phyloP scores from a whole-genome alignment of 2,888 invertebrate species.

The Trilocha varians region DNA sequence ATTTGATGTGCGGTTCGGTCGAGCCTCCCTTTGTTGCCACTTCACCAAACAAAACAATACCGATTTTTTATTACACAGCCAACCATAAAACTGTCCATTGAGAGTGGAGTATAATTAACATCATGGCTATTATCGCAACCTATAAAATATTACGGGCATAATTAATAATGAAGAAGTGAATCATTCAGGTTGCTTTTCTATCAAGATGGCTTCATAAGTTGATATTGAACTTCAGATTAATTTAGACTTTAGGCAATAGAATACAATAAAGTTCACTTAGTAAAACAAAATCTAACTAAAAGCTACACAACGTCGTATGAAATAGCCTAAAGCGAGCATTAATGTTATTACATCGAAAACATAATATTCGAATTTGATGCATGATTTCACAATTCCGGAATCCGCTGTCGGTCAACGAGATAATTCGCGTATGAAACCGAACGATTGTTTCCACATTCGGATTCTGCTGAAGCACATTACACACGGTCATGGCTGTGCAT shows the following conservation, averaged over 20 bases:
- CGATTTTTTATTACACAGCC: slow-evolving; percentile 14
- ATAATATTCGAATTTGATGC: slow-evolving; percentile 30
- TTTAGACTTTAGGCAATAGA: too few species aligned
- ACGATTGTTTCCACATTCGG: slow-evolving; percentile 43
- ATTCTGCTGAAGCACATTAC: slow-evolving; percentile 26
- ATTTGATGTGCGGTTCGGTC: slow-evolving; percentile 39
- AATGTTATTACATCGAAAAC: slow-evolving; percentile 18
- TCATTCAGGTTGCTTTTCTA: too few species aligned
- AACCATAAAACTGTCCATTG: slow-evolving; percentile 12
- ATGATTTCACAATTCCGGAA: slow-evolving; percentile 36
- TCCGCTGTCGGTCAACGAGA: slow-evolving; percentile 36
- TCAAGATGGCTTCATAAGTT: too few species aligned
- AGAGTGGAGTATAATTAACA: too few species aligned
- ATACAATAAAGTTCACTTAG: too few species aligned
- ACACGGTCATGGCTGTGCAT: slow-evolving; percentile 21
- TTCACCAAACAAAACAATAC: slow-evolving; percentile 18
- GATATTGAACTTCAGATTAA: too few species aligned
- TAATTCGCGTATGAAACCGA: slow-evolving; percentile 41
- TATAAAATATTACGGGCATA: too few species aligned
- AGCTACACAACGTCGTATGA: slow-evolving; percentile 13
- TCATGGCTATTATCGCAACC: too few species aligned
- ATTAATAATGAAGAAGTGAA: too few species aligned
- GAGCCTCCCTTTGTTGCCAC: slow-evolving; percentile 16
- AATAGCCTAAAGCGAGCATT: slow-evolving; percentile 9
- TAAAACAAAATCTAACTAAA: slow-evolving; percentile 7